These are phyloP conservation scores for Dipodomys spectabilis DNA, from an alignment of 2,113 vertebrate genomes.

Conservation along the genomic window DNA sequence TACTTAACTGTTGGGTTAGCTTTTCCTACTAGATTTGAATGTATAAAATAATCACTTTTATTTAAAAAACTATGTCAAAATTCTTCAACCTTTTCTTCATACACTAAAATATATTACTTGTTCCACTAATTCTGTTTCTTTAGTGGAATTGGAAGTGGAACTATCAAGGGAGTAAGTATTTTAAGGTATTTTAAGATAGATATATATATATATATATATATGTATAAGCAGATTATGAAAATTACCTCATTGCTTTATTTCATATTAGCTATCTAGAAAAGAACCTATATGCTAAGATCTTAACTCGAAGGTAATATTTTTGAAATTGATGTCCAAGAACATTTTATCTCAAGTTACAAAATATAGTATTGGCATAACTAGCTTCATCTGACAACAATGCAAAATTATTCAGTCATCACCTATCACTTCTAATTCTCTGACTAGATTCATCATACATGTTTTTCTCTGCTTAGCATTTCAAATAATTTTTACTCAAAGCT, in stretches of 20 bases:
- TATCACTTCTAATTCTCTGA: background rate
- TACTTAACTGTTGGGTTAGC: constrained; percentile 1
- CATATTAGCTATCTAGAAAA: background rate
- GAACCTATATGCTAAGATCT: constrained; percentile 1
- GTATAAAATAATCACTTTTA: no score
- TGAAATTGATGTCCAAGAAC: background rate
- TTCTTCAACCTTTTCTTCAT: background rate
- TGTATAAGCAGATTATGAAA: constrained; percentile 35
- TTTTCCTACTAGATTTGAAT: background rate
- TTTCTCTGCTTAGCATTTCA: background rate
- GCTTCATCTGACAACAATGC: background rate
- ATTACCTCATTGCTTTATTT: background rate
- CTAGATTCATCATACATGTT: background rate
- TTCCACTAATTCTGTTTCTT: background rate
- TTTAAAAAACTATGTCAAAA: background rate
- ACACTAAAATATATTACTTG: background rate
- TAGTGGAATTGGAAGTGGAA: background rate
- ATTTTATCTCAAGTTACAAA: background rate
- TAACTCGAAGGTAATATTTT: background rate
- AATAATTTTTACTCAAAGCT: constrained; percentile 2
- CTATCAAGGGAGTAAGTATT: background rate
- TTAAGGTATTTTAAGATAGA: background rate
- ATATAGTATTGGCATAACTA: background rate
- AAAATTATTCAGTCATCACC: background rate
- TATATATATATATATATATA: background rate